Evolutionary conservation across 2,888 invertebrate genomes (phyloP).

Genomic region (Apocheima hispidaria): DNA sequence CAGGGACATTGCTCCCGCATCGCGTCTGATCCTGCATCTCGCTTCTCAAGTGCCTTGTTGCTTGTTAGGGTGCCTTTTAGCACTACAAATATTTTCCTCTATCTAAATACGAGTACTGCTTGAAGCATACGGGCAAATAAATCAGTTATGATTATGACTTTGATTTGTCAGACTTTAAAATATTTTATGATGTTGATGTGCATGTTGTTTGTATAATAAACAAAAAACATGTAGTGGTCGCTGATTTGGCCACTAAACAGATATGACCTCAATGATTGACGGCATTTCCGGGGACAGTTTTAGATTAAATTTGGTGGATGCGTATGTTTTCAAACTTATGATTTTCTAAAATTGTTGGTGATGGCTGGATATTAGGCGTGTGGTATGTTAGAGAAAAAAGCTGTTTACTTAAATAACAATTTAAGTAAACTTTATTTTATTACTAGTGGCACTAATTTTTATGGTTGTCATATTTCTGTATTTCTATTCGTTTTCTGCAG

Average conservation of each 20-base stretch:
- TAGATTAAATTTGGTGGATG: conserved; percentile 31
- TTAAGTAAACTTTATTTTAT: too few species aligned
- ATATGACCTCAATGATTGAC: conserved; percentile 58
- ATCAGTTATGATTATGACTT: conserved; percentile 18
- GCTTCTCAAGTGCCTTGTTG: conserved; percentile 75
- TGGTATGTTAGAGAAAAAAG: too few species aligned
- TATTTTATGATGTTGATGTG: conserved; percentile 55
- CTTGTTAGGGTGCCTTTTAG: conserved; percentile 65
- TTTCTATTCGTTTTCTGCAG: too few species aligned
- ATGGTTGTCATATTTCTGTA: too few species aligned
- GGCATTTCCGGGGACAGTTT: conserved; percentile 60
- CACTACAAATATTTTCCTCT: conserved; percentile 46
- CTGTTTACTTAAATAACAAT: too few species aligned
- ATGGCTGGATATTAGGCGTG: neutral
- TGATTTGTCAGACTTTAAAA: conserved; percentile 44
- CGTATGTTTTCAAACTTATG: conserved; percentile 29
- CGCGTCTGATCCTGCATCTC: conserved; percentile 74
- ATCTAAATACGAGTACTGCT: conserved; percentile 42
- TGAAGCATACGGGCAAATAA: conserved; percentile 20
- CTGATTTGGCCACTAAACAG: conserved; percentile 39
- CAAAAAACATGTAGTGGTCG: conserved; percentile 50
- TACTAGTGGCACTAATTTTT: too few species aligned
- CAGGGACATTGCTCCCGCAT: conserved; percentile 84
- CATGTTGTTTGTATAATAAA: conserved; percentile 35
- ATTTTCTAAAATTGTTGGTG: neutral